Percentiles rank a stretch among this genome's conserved stretches.
Conservation (phyloP, 2,113 vertebrate species). For the Mormyrus iriodes region DNA sequence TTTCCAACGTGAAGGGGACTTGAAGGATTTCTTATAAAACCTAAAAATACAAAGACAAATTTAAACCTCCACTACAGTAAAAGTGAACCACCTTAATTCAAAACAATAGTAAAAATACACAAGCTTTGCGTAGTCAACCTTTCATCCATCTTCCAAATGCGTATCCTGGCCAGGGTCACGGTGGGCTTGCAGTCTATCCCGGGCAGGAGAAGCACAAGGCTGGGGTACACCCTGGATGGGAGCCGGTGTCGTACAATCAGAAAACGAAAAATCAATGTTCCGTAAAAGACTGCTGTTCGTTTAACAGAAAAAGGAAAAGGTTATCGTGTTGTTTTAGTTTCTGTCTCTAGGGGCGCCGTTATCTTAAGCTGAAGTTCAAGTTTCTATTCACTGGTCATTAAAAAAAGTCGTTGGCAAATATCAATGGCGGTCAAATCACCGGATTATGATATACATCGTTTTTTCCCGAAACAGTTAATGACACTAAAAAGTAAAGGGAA, state of each 20-base stretch:
- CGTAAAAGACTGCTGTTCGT: not conserved
- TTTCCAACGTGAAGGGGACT: not conserved
- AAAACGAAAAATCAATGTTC: conserved; percentile 9
- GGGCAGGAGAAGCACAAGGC: not conserved
- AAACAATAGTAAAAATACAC: not conserved
- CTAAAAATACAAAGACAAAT: not conserved
- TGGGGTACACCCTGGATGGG: not conserved
- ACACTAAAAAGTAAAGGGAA: not conserved
- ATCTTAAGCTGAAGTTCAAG: conserved; percentile 35
- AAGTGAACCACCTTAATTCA: not conserved
- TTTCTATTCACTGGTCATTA: conserved; percentile 10
- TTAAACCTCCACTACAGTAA: not conserved
- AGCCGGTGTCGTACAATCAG: not conserved
- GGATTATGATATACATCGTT: not conserved
- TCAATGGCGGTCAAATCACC: not conserved
- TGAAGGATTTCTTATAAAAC: not conserved
- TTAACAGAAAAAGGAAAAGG: not conserved
- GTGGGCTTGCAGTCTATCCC: too few relatives aligned
- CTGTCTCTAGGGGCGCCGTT: conserved; percentile 32
- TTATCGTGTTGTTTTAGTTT: not conserved
- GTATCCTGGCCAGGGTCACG: not conserved
- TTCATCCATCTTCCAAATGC: not conserved
- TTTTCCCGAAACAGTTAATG: not conserved
- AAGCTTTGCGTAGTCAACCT: not conserved
- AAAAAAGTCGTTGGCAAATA: not conserved